Conservation (phyloP, 2,888 invertebrate species). For the Cephalotes varians region DNA sequence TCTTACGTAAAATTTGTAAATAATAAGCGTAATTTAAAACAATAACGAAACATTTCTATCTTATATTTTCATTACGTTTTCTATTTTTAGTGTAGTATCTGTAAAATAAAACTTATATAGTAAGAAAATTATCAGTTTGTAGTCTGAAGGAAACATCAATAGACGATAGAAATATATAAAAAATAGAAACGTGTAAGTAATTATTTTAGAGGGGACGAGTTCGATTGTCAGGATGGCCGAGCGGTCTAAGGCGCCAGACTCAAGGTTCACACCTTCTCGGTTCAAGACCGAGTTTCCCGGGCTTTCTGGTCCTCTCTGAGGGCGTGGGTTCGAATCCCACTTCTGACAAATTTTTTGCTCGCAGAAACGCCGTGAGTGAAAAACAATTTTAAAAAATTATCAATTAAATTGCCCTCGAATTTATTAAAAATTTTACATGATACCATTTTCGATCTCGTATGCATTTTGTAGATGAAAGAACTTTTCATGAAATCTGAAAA, state of each 20-base stretch:
- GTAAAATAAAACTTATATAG: not conserved
- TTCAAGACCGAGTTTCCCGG: conserved; percentile 74
- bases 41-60: not conserved
- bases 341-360: conserved; percentile 85
- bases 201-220: conserved; percentile 63
- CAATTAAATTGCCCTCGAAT: not conserved
- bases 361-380: not conserved
- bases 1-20: conserved; percentile 69
- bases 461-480: not conserved
- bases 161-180: not conserved
- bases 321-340: conserved; percentile 89
- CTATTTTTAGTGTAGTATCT: not conserved
- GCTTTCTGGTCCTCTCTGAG: conserved; percentile 87
- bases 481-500: not conserved
- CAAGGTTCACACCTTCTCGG: conserved; percentile 86
- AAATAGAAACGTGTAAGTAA: not conserved
- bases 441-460: not conserved
- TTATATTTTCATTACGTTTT: too few species aligned
- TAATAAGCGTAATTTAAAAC: not conserved
- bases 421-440: not conserved
- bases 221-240: conserved; percentile 87
- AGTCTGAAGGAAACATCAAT: not conserved
- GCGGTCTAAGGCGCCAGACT: conserved; percentile 89
- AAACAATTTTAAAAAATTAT: not conserved
- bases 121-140: conserved; percentile 1